Conservation (phyloP, 1,140 invertebrate genomes). For the Batillaria attramentaria region DNA sequence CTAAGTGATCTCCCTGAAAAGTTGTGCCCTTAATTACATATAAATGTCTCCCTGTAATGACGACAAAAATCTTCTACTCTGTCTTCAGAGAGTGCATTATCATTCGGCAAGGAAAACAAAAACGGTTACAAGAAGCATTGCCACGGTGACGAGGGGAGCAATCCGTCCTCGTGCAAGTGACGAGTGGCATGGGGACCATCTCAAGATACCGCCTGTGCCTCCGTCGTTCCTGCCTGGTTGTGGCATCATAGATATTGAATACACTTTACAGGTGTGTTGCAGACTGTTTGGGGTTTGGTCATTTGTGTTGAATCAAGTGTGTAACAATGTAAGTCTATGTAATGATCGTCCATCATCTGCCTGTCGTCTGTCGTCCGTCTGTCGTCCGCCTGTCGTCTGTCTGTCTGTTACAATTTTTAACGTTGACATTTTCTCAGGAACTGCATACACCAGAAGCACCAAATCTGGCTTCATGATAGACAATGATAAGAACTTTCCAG, state of each 20-base stretch:
- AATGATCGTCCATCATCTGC: too few relatives aligned
- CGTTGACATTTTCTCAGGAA: too few relatives aligned
- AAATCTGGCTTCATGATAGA: too few relatives aligned
- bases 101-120: neutral
- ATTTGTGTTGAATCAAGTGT: too few relatives aligned
- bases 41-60: neutral
- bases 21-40: neutral
- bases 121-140: neutral
- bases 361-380: too few relatives aligned
- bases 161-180: neutral
- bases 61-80: neutral
- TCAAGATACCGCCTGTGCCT: conserved; percentile 1
- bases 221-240: conserved; percentile 19
- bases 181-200: neutral
- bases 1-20: too few relatives aligned
- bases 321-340: too few relatives aligned
- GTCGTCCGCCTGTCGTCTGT: too few relatives aligned
- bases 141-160: neutral
- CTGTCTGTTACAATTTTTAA: too few relatives aligned
- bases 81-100: neutral
- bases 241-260: conserved; percentile 22
- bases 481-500: too few relatives aligned
- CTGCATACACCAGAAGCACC: too few relatives aligned
- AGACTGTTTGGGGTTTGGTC: too few relatives aligned
- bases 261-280: conserved; percentile 14